Evolutionary conservation across 2,797 vertebrate species (phyloP).

Genomic region (Lemur catta): DNA sequence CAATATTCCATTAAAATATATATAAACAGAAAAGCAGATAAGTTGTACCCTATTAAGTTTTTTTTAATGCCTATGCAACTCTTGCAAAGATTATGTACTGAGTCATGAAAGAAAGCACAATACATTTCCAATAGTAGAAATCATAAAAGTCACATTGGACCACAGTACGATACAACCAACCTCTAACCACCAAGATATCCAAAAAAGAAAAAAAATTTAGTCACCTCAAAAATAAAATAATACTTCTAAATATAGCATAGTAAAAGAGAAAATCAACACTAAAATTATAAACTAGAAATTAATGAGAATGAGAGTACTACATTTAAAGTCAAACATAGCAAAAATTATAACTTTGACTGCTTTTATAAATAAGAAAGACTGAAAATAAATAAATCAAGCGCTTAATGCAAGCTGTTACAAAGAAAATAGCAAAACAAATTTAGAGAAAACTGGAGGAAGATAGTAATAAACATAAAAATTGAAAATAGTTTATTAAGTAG

Average conservation of each 20-base stretch:
- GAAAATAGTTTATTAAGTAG: conserved; percentile 18
- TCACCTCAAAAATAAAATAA: not conserved
- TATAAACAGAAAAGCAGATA: not conserved
- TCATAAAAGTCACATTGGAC: not conserved
- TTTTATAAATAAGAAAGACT: conserved; percentile 32
- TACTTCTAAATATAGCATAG: not conserved
- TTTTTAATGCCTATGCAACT: not conserved
- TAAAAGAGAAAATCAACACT: conserved; percentile 30
- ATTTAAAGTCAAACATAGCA: conserved; percentile 10
- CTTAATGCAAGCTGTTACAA: not conserved
- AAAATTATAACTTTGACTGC: conserved; percentile 19
- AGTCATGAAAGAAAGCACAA: conserved; percentile 17
- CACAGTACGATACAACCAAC: not conserved
- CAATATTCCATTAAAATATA: not conserved
- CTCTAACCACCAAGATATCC: conserved; percentile 4
- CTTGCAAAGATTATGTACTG: not conserved
- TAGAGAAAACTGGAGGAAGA: conserved; percentile 19
- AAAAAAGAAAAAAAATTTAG: not conserved
- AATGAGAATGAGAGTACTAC: conserved; percentile 22
- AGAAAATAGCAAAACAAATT: not conserved
- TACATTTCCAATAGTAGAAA: conserved; percentile 27
- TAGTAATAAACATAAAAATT: not conserved
- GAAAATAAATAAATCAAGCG: not conserved
- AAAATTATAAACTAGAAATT: conserved; percentile 31
- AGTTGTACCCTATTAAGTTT: not conserved